These are phyloP conservation scores for Ptyas mucosa DNA, from an alignment of 2,113 vertebrate genomes.

Conservation along the genomic window DNA sequence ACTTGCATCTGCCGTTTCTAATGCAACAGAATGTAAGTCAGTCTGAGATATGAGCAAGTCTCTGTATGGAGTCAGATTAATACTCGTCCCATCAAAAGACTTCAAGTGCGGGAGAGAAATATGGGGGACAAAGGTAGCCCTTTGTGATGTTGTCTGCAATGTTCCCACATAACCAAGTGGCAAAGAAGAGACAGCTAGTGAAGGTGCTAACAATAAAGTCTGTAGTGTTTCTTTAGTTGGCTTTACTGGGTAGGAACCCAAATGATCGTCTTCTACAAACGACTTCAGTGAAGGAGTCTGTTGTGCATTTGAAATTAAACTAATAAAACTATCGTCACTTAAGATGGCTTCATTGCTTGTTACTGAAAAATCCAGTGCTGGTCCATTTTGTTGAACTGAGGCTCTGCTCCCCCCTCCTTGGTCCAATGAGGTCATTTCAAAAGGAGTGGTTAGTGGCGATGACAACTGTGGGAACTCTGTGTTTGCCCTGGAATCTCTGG, in stretches of 20 bases:
- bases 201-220: conserved; percentile 50
- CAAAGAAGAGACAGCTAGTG: conserved; percentile 32
- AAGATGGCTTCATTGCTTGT: conserved; percentile 58
- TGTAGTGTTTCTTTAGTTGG: conserved; percentile 38
- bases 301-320: conserved; percentile 62
- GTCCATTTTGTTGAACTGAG: conserved; percentile 34
- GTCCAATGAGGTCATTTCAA: conserved; percentile 55
- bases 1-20: not conserved
- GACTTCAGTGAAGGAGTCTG: conserved; percentile 58
- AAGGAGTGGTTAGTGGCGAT: conserved; percentile 44
- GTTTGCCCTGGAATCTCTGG: conserved; percentile 58
- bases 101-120: not conserved
- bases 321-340: conserved; percentile 61
- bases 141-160: conserved; percentile 8
- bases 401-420: conserved; percentile 36
- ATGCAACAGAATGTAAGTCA: conserved; percentile 48
- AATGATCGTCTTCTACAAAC: conserved; percentile 32
- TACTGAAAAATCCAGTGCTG: conserved; percentile 16
- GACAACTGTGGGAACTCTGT: conserved; percentile 34
- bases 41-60: conserved; percentile 48
- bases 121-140: not conserved
- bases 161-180: conserved; percentile 27
- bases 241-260: conserved; percentile 39
- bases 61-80: conserved; percentile 45
- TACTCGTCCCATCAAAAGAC: conserved; percentile 37